Conservation (phyloP, 1,140 invertebrate species). For the Scaptodrosophila lebanonensis region DNA sequence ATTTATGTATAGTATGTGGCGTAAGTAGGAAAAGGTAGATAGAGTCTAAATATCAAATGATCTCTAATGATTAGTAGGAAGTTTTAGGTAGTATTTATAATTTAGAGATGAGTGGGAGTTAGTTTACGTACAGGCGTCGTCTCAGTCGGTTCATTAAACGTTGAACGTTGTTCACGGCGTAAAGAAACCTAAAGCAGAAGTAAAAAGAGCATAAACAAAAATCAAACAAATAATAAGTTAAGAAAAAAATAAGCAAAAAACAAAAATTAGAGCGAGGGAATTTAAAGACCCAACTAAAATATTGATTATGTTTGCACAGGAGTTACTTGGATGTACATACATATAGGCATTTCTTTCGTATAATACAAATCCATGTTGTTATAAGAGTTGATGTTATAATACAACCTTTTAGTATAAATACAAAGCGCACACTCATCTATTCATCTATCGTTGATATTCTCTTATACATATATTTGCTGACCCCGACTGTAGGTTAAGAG, state of each 20-base stretch:
- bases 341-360: too few species aligned
- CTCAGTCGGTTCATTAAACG: slow-evolving; percentile 76
- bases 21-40: background rate
- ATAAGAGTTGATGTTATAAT: too few species aligned
- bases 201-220: slow-evolving; percentile 75
- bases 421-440: too few species aligned
- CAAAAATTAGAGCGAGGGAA: background rate
- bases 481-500: slow-evolving; percentile 1
- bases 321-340: too few species aligned
- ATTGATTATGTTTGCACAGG: too few species aligned
- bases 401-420: too few species aligned
- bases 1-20: too few species aligned
- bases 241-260: slow-evolving; percentile 1
- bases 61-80: slow-evolving; percentile 3
- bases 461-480: too few species aligned
- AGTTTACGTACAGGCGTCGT: slow-evolving; percentile 77
- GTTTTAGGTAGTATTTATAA: slow-evolving; percentile 2
- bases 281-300: too few species aligned
- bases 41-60: slow-evolving; percentile 2
- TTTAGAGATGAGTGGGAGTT: slow-evolving; percentile 65
- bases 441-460: too few species aligned
- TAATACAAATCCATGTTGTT: too few species aligned
- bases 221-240: slow-evolving; percentile 32
- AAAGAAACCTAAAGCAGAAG: slow-evolving; percentile 76
- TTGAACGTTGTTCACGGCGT: slow-evolving; percentile 75